Base-by-base conservation (phyloP, 2,888 invertebrate genomes). In the Tenthredo livida region DNA sequence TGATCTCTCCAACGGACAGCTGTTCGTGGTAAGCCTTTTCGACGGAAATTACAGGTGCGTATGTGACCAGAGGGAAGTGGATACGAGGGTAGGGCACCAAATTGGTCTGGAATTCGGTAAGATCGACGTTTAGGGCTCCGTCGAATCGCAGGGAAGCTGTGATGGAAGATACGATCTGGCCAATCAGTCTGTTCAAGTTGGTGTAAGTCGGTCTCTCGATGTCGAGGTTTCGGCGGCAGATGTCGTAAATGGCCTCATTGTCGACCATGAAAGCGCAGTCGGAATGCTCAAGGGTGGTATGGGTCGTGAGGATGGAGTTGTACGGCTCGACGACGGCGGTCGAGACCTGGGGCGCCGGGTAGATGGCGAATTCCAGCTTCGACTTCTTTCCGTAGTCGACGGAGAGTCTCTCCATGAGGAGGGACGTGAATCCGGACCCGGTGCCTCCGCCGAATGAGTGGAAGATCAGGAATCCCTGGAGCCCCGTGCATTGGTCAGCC, bases 181-280 rank as follows among this genome's bases (percentile, higher is more conserved):
- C 98, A 91, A 99, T 98, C 90, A 99, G 95, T 91, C 99, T 95
- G 94, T 99, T 99, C 92, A 99, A 94, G 94, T 99, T 99, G 91
- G 98, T 98, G 96, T 99, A 99, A 33, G 98, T 98, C 29, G 99
- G 99, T 88, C 98, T 96, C 92, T 98, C 98, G 91, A 98, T 98
- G 94, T 98, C 98, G 93, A 99, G 94, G 94, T 99, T 99, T 89
- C 98, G 96, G 91, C 98, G 96, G 95, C 98, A 99, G 95, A 97
- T 97, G 94, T 99, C 96, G 94, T 98, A 97, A 93, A 97, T 97
- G 82, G 97, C 97, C 93, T 97, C 97, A 91, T 97, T 97, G 94
- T 97, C 97, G 87, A 97, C 98, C 98, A 98, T 98, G 95, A 99
- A 99, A 80, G 98, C 98, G 94, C 98, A 98, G 95, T 98, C 98